phyloP scores from a whole-genome alignment of 2,888 invertebrate genomes.

The Lumbricus terrestris region DNA sequence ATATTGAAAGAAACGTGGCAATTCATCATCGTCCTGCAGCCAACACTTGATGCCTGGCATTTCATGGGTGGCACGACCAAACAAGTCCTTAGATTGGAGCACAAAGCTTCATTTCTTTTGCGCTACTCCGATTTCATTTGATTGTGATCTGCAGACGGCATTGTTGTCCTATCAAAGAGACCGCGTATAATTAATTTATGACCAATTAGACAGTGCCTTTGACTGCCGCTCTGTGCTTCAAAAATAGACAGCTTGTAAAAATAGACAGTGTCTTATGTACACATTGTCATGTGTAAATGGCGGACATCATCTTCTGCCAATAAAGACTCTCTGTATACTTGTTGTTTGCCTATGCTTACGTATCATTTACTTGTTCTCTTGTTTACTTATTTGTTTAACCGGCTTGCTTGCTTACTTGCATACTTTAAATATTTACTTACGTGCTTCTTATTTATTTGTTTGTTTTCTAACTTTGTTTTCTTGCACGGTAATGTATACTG shows the following conservation, averaged over 20 bases:
- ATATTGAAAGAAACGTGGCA: not conserved
- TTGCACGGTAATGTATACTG: not conserved
- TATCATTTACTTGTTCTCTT: not conserved
- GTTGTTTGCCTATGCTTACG: not conserved
- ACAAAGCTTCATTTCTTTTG: not conserved
- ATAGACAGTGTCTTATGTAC: not conserved
- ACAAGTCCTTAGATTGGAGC: not conserved
- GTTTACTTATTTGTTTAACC: not conserved
- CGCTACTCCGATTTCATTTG: not conserved
- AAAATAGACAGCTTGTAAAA: too few species aligned
- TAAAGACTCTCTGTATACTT: not conserved
- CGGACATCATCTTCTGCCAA: not conserved
- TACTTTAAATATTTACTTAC: too few species aligned
- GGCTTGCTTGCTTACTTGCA: too few species aligned
- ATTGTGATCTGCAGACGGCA: not conserved
- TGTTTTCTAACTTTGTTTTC: not conserved
- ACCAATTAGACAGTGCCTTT: too few species aligned
- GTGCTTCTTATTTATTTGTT: not conserved
- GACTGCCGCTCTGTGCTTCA: too few species aligned
- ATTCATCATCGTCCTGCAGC: not conserved
- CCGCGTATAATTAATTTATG: not conserved
- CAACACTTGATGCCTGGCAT: not conserved
- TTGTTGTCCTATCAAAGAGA: not conserved
- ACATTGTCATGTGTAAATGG: not conserved
- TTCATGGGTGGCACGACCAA: not conserved